A percentile compares a stretch with the other conserved stretches of the same genome.
Evolutionary conservation across 2,797 vertebrate species (phyloP).

Genomic region (Trachops cirrhosus): DNA sequence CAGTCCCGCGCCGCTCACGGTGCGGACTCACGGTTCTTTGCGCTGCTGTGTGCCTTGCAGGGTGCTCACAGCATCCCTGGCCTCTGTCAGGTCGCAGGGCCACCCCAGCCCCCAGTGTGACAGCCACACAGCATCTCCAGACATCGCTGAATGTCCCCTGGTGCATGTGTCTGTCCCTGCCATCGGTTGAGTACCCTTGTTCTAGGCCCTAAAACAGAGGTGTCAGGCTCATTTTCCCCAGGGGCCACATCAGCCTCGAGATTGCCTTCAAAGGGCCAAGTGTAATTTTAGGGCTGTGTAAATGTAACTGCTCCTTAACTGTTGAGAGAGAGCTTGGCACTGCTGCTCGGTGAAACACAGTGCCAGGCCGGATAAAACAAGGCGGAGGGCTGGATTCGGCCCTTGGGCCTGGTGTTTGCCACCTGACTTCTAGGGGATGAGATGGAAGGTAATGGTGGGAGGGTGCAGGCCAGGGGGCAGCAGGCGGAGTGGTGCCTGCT

Average conservation of each 20-base stretch:
- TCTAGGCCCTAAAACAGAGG: not conserved
- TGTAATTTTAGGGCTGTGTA: too few relatives aligned
- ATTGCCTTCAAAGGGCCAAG: too few relatives aligned
- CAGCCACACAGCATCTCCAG: not conserved
- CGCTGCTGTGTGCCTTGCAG: too few relatives aligned
- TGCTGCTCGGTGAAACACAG: too few relatives aligned
- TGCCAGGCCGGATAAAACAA: too few relatives aligned
- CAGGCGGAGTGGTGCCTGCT: not conserved
- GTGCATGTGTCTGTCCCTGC: not conserved
- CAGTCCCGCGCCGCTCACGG: not conserved
- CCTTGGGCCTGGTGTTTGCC: too few relatives aligned
- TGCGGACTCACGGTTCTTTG: not conserved
- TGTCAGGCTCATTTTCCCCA: too few relatives aligned
- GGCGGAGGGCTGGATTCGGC: too few relatives aligned
- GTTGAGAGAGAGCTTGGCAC: too few relatives aligned
- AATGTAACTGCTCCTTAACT: too few relatives aligned
- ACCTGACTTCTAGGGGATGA: too few relatives aligned
- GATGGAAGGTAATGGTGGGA: not conserved
- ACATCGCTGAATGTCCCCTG: not conserved
- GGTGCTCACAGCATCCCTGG: not conserved
- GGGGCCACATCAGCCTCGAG: too few relatives aligned
- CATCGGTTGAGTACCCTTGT: not conserved
- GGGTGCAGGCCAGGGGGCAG: not conserved
- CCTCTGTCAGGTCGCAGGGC: not conserved
- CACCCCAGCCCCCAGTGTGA: not conserved